Base-by-base conservation (phyloP, 2,797 vertebrate genomes). In the Acrossocheilus fasciatus region DNA sequence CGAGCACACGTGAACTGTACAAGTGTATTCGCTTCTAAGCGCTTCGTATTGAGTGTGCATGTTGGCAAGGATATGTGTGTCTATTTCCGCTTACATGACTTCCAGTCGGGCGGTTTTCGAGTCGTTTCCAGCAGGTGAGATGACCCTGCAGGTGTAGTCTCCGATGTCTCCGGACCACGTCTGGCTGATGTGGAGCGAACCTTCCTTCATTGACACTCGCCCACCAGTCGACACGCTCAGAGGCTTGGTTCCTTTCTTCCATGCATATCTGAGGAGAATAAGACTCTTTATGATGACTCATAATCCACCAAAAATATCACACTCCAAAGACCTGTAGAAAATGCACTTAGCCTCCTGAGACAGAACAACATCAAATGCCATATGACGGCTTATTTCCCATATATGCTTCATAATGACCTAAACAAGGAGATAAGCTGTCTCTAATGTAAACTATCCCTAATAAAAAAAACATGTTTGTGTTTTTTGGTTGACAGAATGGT, bases 81-180 rank as follows among this genome's bases (percentile, higher is more conserved):
- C 36, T 47, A 41, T 64, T 72, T 45, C 43, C 6, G 15, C 87
- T 88, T 69, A 88, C 87, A 88, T 88, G 78, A 88, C 87, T 76
- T 88, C 87, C 12, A 99, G 94, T 1, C 98, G 96, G 10, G 97
- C 97, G 0, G 91, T 91, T 74, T 89, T 93, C 43, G 97, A 97
- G 88, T 98, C 97, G 0, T 98, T 98, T 59, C 98, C 98, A 6
- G 97, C 97, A 12, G 90, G 91, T 0, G 98, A 98, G 18, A 95
- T 73, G 79, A 98, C 95, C 0, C 96, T 95, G 20, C 98, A 99
- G 39, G 96, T 97, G 87, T 99, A 99, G 91, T 98, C 97, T 2
- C 98, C 98, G 0, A 99, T 98, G 95, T 99, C 98, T 0, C 98
- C 98, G 0, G 98, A 98, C 98, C 98, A 99, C 0, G 98, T 98